Conservation (phyloP, 2,888 invertebrate species). For the Drosophila dives region DNA sequence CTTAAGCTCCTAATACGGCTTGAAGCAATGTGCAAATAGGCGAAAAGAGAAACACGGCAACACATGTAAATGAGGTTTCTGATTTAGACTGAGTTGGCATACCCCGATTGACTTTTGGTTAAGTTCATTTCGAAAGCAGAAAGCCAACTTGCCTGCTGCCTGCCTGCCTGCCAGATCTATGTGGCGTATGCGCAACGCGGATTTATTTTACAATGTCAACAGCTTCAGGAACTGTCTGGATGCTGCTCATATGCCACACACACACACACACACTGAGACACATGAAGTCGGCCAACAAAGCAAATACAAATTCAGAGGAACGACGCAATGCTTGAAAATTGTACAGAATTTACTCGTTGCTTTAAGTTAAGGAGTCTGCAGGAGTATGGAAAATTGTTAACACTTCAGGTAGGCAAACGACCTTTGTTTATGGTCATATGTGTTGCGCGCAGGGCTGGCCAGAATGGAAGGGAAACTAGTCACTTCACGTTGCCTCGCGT, state of each 20-base stretch:
- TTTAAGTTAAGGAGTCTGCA: constrained; percentile 31
- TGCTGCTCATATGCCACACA: constrained; percentile 48
- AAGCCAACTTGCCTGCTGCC: background rate
- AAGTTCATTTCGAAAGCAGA: constrained; percentile 37
- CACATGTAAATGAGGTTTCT: constrained; percentile 47
- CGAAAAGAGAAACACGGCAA: constrained; percentile 32
- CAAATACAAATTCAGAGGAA: constrained; percentile 55
- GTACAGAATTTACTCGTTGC: constrained; percentile 33
- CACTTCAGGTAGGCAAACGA: constrained; percentile 42
- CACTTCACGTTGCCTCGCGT: constrained; percentile 58
- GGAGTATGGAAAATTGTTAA: constrained; percentile 15
- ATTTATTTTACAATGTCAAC: constrained; percentile 70
- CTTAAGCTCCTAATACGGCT: background rate
- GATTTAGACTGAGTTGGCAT: constrained; percentile 41
- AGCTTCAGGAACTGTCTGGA: constrained; percentile 36
- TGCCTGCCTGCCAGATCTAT: constrained; percentile 30
- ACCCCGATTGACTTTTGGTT: constrained; percentile 50
- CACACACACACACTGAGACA: constrained; percentile 2
- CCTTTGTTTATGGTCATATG: constrained; percentile 51
- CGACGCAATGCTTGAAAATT: constrained; percentile 32
- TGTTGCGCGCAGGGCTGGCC: constrained; percentile 1
- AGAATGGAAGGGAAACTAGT: constrained; percentile 46
- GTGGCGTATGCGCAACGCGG: constrained; percentile 71
- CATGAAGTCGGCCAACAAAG: constrained; percentile 33
- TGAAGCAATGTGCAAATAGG: constrained; percentile 42